Base-by-base conservation (phyloP, 2,888 invertebrate species). In the Drosophila recens region DNA sequence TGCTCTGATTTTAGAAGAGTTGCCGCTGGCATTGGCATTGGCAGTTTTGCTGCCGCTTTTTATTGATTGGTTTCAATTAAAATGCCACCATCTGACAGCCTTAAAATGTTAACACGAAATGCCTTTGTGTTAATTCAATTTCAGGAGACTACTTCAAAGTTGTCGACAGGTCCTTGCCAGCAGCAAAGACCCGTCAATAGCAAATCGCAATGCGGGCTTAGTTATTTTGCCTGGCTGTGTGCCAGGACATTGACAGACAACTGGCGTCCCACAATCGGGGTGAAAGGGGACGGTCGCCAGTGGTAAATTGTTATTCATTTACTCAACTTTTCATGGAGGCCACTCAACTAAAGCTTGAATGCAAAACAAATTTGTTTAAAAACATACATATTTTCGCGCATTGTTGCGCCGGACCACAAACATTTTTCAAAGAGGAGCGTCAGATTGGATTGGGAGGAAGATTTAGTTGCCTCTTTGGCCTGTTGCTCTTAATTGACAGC, bases 51-150 rank as follows among this genome's bases (percentile, higher is more conserved):
- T 42, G 52, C 20, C 49, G 54, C 20, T 49, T 63, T 58, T 68
- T 78, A 87, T 87, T 83, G 83, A 86, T 86, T 87, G 81, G 69
- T 75, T 87, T 86, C 85, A 86, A 86, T 87, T 86, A 85, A 87
- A 87, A 87, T 80, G 72, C 81, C 79, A 59, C 78, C 79, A 77
- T 67, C 67, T 79, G 75, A 64, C 82, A 79, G 67, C 36, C 57
- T 57, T 53, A 67, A 72, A 78, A 79, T 61, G 75, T 76, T 67
- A 76, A 76, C 73, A 62, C 68, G 79, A 76, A 72, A 72, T 80
- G 84, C 75, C 74, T 78, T 77, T 87, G 82, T 80, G 82, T 82
- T 87, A 85, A 86, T 87, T 86, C 78, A 87, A 86, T 86, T 86
- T 83, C 45, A 52, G 30, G 53, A 70, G 67, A 64, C 80, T 77